phyloP scores from a whole-genome alignment of 2,113 vertebrate species.

The Pipa parva region DNA sequence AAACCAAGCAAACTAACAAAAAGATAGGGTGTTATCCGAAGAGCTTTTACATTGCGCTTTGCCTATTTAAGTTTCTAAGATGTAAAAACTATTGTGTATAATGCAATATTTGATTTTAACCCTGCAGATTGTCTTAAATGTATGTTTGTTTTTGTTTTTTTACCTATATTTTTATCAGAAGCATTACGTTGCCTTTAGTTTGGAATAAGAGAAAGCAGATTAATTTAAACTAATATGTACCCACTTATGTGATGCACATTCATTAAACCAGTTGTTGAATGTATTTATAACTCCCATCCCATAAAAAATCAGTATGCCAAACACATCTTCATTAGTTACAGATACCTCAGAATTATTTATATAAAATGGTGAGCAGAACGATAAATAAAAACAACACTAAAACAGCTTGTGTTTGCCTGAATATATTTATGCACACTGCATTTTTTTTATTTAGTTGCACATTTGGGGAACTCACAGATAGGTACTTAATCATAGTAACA shows the following conservation, averaged over 20 bases:
- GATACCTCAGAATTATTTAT: conserved; percentile 58
- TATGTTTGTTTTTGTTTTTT: conserved; percentile 93
- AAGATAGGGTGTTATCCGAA: conserved; percentile 79
- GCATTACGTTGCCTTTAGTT: conserved; percentile 68
- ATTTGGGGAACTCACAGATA: conserved; percentile 56
- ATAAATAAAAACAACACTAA: conserved; percentile 51
- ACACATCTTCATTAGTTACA: conserved; percentile 61
- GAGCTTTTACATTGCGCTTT: conserved; percentile 66
- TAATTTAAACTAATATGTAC: conserved; percentile 75
- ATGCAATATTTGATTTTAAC: conserved; percentile 81
- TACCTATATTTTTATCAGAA: conserved; percentile 81
- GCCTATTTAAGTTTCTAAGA: conserved; percentile 87
- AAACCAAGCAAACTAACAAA: conserved; percentile 85
- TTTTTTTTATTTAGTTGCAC: conserved; percentile 46
- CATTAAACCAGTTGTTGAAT: conserved; percentile 74
- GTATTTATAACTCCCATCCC: conserved; percentile 78
- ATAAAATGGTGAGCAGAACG: conserved; percentile 17
- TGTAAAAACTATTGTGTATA: conserved; percentile 96
- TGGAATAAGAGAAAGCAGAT: conserved; percentile 61
- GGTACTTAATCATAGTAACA: conserved; percentile 62
- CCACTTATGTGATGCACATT: conserved; percentile 67
- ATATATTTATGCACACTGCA: conserved; percentile 46
- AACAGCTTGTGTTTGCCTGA: conserved; percentile 43
- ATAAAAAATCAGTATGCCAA: conserved; percentile 57
- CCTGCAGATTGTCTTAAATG: conserved; percentile 86